Conservation (phyloP, 2,888 invertebrate species). For the Alitta virens region DNA sequence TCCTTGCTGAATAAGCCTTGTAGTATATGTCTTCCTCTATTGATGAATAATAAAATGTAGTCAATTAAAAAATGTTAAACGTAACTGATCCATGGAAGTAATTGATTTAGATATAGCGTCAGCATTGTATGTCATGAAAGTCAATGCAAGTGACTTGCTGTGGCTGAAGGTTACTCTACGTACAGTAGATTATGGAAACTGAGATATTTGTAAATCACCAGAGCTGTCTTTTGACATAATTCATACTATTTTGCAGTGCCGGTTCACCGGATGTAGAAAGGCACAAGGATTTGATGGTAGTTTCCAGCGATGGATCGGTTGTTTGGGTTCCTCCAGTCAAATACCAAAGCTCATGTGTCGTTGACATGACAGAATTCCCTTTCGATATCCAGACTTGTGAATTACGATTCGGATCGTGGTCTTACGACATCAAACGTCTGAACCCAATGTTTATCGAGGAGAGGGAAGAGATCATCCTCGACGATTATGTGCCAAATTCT, state of each 20-base stretch:
- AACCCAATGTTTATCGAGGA: constrained; percentile 4
- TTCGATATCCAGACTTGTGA: constrained; percentile 9
- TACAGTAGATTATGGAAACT: no score
- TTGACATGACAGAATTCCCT: constrained; percentile 15
- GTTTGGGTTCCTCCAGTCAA: constrained; percentile 11
- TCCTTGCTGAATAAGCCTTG: no score
- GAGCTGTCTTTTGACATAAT: no score
- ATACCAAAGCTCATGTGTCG: constrained; percentile 5
- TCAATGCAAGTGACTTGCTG: no score
- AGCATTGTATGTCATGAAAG: no score
- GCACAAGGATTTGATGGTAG: constrained; percentile 10
- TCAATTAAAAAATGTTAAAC: no score
- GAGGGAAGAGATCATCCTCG: not conserved
- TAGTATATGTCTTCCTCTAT: no score
- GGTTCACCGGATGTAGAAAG: constrained; percentile 6
- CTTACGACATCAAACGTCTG: constrained; percentile 4
- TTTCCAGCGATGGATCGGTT: constrained; percentile 5
- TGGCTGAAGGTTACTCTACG: no score
- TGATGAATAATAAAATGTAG: no score
- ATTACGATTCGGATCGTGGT: constrained; percentile 12
- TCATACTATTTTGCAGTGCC: constrained; percentile 1
- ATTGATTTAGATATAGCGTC: no score
- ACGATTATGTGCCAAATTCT: constrained; percentile 11
- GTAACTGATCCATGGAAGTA: no score
- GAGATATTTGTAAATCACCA: no score